Evolutionary conservation across 2,113 vertebrate genomes (phyloP).

Genomic region (Apeltes quadracus): DNA sequence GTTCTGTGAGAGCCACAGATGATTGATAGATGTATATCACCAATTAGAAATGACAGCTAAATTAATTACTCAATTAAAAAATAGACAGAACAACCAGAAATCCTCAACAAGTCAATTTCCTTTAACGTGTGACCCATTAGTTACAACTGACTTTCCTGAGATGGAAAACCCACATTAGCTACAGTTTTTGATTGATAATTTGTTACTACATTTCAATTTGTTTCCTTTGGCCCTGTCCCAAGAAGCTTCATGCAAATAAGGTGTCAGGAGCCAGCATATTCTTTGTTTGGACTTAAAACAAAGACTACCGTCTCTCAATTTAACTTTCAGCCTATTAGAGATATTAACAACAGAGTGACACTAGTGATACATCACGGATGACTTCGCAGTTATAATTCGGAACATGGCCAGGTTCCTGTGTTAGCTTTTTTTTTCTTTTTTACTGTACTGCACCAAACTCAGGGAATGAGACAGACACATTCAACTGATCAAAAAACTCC

Average conservation of each 20-base stretch:
- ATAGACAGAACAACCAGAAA: not conserved
- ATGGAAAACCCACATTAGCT: not conserved
- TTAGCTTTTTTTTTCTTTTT: conserved; percentile 27
- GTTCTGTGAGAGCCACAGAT: not conserved
- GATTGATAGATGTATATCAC: not conserved
- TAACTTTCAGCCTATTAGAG: not conserved
- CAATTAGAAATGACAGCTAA: not conserved
- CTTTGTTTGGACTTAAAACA: not conserved
- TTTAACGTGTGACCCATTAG: not conserved
- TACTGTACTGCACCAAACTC: conserved; percentile 44
- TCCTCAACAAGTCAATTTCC: not conserved
- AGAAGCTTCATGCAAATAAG: not conserved
- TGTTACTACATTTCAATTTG: not conserved
- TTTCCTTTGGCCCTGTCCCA: not conserved
- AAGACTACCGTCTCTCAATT: not conserved
- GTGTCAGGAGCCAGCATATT: not conserved
- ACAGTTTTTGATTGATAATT: not conserved
- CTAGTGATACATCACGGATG: not conserved
- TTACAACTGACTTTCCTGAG: not conserved
- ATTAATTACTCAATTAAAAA: not conserved
- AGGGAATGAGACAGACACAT: conserved; percentile 46
- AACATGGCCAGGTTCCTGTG: conserved; percentile 11
- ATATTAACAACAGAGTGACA: not conserved
- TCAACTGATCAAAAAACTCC: no score
- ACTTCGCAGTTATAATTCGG: not conserved